Base-by-base conservation (phyloP, 2,888 invertebrate species). In the Phytoseiulus persimilis region DNA sequence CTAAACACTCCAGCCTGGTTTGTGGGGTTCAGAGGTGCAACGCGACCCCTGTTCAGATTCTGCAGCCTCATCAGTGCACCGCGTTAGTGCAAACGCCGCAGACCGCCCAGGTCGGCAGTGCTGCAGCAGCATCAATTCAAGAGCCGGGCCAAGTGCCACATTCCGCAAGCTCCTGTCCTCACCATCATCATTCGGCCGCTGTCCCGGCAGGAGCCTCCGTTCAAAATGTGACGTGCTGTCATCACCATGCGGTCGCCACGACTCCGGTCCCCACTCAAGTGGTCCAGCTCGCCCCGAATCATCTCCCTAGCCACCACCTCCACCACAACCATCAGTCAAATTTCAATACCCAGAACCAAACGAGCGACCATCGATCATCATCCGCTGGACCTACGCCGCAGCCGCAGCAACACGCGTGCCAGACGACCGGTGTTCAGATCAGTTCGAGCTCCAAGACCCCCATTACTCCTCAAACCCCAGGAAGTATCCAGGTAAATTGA, bases 371-470 rank as follows among this genome's bases (percentile, higher is more conserved):
- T 87, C 87, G 65, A 65, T 65, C 65, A 65, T 65, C 65, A 65
- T 65, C 65, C 65, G 65, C 28, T 65, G 65, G 65, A 65, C 65
- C 32, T 28, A 87, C 39, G 28, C 87, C 87, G 87, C 87, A 87
- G 87, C 45, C 87, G 33, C 87, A 87, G 87, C 87, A 87, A 87
- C 87, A 87, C 45, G 87, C 87, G 39, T 87, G 87, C 87, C 87
- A 87, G 87, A 87, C 87, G 87, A 87, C 87, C 87, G 87, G 39
- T 87, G 65, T 65, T 65, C 65, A 65, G 65, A 87, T 87, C 32
- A 87, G 87, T 87, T 87, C 87, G 87, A 87, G 87, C 87, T 87
- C 87, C 87, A 87, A 87, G 87, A 87, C 87, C 87, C 87, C 87
- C 87, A 87, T 87, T 45, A 87, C 87, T 32, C 87, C 87, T 87